A percentile compares a stretch with the other conserved stretches of the same genome.
phyloP scores from a whole-genome alignment of 2,113 vertebrate species.

The Psophia crepitans region DNA sequence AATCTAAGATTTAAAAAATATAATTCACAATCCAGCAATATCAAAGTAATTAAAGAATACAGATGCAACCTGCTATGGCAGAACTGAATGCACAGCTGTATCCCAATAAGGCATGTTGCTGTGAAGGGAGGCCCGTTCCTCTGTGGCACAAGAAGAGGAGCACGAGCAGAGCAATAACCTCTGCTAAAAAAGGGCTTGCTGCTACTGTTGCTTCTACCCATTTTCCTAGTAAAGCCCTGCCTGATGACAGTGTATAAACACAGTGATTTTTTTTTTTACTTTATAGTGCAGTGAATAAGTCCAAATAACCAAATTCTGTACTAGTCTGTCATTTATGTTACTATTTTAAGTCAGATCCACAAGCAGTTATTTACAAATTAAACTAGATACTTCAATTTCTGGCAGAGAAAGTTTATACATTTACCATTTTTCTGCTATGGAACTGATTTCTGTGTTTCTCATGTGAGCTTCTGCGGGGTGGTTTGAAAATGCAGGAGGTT shows the following conservation, averaged over 20 bases:
- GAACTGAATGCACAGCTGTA: background rate
- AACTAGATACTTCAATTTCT: background rate
- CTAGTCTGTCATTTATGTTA: background rate
- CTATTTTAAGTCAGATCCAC: background rate
- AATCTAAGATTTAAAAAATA: background rate
- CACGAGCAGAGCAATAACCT: background rate
- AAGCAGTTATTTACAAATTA: background rate
- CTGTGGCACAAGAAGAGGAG: background rate
- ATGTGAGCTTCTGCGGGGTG: background rate
- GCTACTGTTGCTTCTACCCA: background rate
- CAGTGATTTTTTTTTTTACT: background rate
- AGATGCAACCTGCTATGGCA: background rate
- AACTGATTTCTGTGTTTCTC: background rate
- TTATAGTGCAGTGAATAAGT: background rate
- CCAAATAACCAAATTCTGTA: background rate
- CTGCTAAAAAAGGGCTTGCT: background rate
- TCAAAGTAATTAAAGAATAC: background rate
- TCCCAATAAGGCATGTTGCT: background rate
- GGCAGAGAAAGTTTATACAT: background rate
- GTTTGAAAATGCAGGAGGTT: slow-evolving; percentile 34
- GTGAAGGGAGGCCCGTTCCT: background rate
- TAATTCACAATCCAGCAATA: background rate
- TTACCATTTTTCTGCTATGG: background rate
- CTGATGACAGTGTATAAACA: background rate
- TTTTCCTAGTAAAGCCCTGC: background rate